Conservation (phyloP, 2,888 invertebrate genomes). For the Lottia gigantea region DNA sequence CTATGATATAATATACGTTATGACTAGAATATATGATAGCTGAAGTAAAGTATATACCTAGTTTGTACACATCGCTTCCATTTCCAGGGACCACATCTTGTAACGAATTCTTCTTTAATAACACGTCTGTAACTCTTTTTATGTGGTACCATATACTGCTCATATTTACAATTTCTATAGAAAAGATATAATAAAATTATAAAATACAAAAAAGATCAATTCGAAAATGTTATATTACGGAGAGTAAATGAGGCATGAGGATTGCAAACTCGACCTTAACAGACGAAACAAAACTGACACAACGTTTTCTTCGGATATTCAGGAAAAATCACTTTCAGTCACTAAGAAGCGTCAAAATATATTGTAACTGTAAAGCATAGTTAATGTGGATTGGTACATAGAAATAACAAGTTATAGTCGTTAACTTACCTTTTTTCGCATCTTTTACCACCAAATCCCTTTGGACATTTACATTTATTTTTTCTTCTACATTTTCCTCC, state of each 20-base stretch:
- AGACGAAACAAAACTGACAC: too few relatives aligned
- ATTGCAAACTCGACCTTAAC: too few relatives aligned
- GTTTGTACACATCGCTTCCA: conserved; percentile 52
- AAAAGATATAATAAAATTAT: conserved; percentile 11
- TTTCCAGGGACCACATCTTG: conserved; percentile 50
- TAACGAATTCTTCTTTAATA: conserved; percentile 41
- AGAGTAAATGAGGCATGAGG: too few relatives aligned
- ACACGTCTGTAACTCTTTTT: conserved; percentile 45
- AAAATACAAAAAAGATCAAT: too few relatives aligned
- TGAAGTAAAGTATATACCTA: conserved; percentile 34
- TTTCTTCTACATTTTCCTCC: conserved; percentile 90
- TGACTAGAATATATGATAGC: too few relatives aligned
- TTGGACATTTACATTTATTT: conserved; percentile 88
- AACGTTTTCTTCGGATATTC: too few relatives aligned
- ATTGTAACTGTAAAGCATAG: too few relatives aligned
- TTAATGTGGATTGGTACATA: too few relatives aligned
- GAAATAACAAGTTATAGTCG: not conserved
- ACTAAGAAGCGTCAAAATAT: too few relatives aligned
- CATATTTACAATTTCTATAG: conserved; percentile 50
- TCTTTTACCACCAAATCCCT: conserved; percentile 86
- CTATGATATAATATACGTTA: too few relatives aligned
- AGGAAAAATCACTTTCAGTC: too few relatives aligned
- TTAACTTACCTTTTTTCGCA: conserved; percentile 77
- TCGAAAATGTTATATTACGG: too few relatives aligned
- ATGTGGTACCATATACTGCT: conserved; percentile 47